Base-by-base conservation (phyloP, 2,113 vertebrate genomes). In the Sander vitreus region DNA sequence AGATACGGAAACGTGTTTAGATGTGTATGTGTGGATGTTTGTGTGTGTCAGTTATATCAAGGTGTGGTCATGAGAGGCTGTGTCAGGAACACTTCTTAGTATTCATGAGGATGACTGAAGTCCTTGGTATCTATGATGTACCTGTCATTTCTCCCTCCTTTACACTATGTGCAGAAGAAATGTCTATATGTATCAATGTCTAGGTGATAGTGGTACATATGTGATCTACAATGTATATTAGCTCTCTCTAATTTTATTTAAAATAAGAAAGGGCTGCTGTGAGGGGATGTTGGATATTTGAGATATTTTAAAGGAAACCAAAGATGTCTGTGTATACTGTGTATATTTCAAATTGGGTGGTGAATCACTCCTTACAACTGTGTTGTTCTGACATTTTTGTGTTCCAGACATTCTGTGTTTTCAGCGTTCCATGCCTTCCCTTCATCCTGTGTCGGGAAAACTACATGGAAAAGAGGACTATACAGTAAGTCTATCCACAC, bases 361-460 rank as follows among this genome's bases (percentile, higher is more conserved):
- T 75, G 71, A 74, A 14, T 78, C 68, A 57, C 47, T 47, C 0
- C 30, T 45, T 30, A 11, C 3, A 47, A 15, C 30, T 43, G 15
- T 39, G 16, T 51, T 33, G 3, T 45, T 68, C 48, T 1, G 23
- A 70, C 59, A 19, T 63, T 54, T 33, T 9, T 1, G 27, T 63
- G 23, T 55, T 81, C 57, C 67, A 65, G 55, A 83, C 79, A 85
- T 82, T 85, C 88, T 59, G 33, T 1, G 68, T 25, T 76, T 63
- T 23, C 81, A 73, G 51, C 45, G 47, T 18, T 25, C 74, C 62
- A 47, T 57, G 25, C 8, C 4, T 21, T 60, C 1, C 25, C 16
- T 5, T 10, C 5, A 13, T 43, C 77, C 66, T 51, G 58, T 84
- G 71, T 43, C 50, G 21, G 81, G 79, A 80, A 87, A 73, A 47